Evolutionary conservation across 2,888 invertebrate genomes (phyloP).

Genomic region (Chymomyza fuscimana): DNA sequence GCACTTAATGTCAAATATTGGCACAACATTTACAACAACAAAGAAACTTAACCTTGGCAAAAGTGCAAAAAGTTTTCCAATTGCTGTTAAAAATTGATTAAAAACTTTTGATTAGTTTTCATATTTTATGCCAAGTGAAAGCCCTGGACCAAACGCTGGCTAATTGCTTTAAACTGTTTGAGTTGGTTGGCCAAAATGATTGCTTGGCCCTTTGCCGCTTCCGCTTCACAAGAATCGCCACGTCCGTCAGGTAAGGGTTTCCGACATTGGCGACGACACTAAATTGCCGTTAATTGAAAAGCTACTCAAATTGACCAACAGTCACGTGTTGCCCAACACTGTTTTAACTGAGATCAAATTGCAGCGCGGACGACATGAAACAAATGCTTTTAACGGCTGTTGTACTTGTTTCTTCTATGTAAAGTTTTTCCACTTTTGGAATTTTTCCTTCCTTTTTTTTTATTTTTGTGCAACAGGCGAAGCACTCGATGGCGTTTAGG

Average conservation of each 20-base stretch:
- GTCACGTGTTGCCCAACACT: background rate
- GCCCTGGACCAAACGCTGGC: background rate
- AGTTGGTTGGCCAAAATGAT: conserved; percentile 8
- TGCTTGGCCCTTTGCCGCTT: no score
- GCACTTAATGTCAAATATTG: background rate
- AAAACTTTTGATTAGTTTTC: conserved; percentile 43
- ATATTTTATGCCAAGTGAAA: conserved; percentile 3
- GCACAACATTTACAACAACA: background rate
- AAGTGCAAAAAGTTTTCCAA: conserved; percentile 33
- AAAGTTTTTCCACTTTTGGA: background rate
- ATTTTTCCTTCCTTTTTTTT: no score
- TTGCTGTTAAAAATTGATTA: conserved; percentile 47
- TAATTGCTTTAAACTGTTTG: conserved; percentile 13
- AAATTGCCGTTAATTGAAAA: background rate
- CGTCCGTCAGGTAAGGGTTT: background rate
- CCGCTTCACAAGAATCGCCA: no score
- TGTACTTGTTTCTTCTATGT: background rate
- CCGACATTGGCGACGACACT: background rate
- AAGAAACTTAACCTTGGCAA: background rate
- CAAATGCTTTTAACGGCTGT: background rate
- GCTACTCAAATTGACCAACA: background rate
- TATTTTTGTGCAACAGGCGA: no score
- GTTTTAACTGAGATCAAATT: background rate
- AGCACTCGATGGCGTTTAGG: no score
- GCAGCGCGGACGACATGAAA: background rate